Conservation (phyloP, 2,797 vertebrate species). For the Xenops minutus region DNA sequence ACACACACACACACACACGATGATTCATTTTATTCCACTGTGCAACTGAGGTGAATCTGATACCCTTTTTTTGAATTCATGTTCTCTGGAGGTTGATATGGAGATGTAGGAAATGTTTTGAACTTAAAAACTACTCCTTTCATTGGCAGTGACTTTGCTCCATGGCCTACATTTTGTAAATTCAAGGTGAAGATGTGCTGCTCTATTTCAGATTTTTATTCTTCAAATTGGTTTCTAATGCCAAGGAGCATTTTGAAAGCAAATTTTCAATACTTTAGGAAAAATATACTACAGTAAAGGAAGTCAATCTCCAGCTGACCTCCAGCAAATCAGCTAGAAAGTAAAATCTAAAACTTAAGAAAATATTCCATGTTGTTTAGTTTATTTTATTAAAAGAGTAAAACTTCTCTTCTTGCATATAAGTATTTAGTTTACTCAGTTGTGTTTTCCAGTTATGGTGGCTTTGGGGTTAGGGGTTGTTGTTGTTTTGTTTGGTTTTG, state of each 20-base stretch:
- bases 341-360: background rate
- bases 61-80: background rate
- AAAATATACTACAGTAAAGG: background rate
- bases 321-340: background rate
- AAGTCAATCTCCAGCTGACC: background rate
- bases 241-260: background rate
- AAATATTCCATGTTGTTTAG: background rate
- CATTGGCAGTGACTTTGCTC: background rate
- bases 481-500: too few relatives aligned
- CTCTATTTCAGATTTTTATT: background rate
- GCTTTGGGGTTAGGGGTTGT: rapidly evolving
- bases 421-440: background rate
- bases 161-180: background rate
- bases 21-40: background rate
- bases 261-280: background rate
- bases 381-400: background rate
- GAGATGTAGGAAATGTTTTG: background rate
- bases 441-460: background rate
- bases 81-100: background rate
- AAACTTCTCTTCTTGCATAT: background rate
- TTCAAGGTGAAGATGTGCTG: background rate
- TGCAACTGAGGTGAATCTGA: background rate
- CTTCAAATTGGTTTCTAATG: background rate
- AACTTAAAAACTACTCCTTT: background rate
- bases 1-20: background rate